Evolutionary conservation across 2,113 vertebrate genomes (phyloP).

Genomic region (Lophura nycthemera): DNA sequence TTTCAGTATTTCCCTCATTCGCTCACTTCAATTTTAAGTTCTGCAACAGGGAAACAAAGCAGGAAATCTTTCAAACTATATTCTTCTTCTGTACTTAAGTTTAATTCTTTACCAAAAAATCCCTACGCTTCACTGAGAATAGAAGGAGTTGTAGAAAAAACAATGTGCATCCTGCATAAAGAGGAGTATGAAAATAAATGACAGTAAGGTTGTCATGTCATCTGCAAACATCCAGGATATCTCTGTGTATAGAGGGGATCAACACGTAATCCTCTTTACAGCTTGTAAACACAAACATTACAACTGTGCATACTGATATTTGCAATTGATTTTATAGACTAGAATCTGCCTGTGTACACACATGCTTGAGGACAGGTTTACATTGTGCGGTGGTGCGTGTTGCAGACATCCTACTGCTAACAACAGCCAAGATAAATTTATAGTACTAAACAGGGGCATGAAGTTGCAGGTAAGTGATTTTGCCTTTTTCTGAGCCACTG

Average conservation of each 20-base stretch:
- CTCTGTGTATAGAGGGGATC: constrained; percentile 25
- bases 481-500: not conserved
- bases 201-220: not conserved
- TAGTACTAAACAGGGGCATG: not conserved
- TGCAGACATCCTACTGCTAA: constrained; percentile 25
- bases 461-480: not conserved
- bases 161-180: not conserved
- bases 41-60: not conserved
- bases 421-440: constrained; percentile 3
- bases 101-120: not conserved
- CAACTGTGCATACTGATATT: not conserved
- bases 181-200: rapidly evolving
- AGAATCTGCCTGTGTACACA: not conserved
- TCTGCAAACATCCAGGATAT: not conserved
- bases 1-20: not conserved
- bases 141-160: not conserved
- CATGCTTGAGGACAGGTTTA: constrained; percentile 15
- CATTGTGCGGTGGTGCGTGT: constrained; percentile 15
- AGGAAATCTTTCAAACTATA: not conserved
- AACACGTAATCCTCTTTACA: constrained; percentile 41
- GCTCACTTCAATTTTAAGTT: not conserved
- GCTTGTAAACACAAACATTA: constrained; percentile 37
- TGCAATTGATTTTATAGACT: constrained; percentile 31
- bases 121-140: not conserved
- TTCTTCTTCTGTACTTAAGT: not conserved